phyloP scores from a whole-genome alignment of 2,888 invertebrate species.

The Plebejus anna region DNA sequence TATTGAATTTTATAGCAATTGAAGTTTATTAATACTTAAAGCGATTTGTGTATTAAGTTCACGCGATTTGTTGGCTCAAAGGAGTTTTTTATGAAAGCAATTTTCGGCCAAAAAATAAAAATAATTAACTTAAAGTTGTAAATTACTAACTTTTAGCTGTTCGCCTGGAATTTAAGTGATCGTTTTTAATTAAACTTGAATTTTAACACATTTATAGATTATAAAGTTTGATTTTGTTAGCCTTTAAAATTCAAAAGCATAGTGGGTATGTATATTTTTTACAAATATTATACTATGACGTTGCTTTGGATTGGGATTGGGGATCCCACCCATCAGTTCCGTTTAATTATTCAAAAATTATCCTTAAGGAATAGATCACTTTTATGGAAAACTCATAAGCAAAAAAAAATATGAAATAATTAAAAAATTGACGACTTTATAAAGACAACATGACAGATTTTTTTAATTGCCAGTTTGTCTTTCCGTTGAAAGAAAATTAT shows the following conservation, averaged over 20 bases:
- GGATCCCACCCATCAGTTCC: no score
- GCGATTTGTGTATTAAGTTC: neutral
- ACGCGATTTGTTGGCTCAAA: neutral
- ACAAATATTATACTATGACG: no score
- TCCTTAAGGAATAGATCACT: no score
- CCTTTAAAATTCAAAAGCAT: no score
- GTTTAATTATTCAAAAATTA: no score
- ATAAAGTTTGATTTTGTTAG: no score
- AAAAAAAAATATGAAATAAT: neutral
- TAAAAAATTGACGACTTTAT: neutral
- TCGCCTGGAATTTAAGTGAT: neutral
- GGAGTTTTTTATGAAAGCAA: neutral
- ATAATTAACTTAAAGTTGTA: neutral
- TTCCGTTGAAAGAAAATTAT: neutral
- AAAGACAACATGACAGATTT: no score
- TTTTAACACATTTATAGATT: no score
- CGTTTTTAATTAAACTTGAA: neutral
- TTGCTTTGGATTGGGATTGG: no score
- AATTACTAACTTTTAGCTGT: neutral
- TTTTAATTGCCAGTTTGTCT: no score
- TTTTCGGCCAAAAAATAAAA: neutral
- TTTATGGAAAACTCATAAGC: neutral
- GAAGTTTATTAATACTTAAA: neutral
- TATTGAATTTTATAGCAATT: neutral
- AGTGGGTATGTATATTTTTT: no score